phyloP scores from a whole-genome alignment of 2,797 vertebrate species.

The Malacoraja senta region DNA sequence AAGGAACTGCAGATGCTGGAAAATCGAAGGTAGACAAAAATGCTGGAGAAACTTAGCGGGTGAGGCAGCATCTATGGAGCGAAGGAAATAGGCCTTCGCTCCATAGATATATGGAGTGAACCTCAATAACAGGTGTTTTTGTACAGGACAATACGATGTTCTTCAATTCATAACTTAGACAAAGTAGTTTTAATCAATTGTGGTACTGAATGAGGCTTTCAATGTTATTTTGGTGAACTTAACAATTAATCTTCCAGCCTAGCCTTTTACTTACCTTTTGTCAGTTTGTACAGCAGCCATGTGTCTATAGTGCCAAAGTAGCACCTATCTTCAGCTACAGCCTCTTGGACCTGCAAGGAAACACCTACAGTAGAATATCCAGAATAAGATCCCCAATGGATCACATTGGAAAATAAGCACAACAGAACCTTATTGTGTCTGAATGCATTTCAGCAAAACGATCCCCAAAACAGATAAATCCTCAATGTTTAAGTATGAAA shows the following conservation, averaged over 20 bases:
- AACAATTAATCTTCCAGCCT: not conserved
- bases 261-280: constrained; percentile 66
- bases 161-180: not conserved
- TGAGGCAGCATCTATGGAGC: too few relatives aligned
- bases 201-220: not conserved
- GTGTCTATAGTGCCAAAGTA: constrained; percentile 90
- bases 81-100: too few relatives aligned
- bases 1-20: too few relatives aligned
- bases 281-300: constrained; percentile 84
- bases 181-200: not conserved
- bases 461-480: not conserved
- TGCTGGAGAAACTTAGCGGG: too few relatives aligned
- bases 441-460: not conserved
- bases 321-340: constrained; percentile 71
- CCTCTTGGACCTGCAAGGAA: constrained; percentile 64
- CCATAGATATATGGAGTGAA: not conserved
- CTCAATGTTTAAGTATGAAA: not conserved
- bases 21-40: too few relatives aligned
- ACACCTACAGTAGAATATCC: not conserved
- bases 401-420: not conserved
- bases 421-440: not conserved
- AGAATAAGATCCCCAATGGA: not conserved
- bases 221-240: not conserved
- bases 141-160: not conserved
- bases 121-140: not conserved